Percentiles rank a stretch among this genome's conserved stretches.
These are phyloP conservation scores for Amblyteles armatorius DNA, from an alignment of 2,888 invertebrate species.

Conservation along the genomic window DNA sequence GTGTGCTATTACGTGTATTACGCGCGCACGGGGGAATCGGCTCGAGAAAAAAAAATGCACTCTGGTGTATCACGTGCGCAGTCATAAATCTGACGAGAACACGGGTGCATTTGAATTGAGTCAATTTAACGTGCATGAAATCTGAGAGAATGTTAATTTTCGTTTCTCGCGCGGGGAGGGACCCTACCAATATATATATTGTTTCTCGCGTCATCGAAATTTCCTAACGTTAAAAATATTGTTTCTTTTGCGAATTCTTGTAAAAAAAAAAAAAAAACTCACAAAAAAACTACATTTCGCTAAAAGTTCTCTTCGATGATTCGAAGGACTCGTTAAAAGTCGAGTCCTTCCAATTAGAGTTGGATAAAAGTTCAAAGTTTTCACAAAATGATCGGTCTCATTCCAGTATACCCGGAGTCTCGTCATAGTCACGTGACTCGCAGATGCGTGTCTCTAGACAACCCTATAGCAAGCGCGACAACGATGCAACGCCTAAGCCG, in stretches of 20 bases:
- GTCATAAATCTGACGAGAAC: conserved; percentile 42
- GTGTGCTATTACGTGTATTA: conserved; percentile 17
- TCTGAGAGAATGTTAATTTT: conserved; percentile 9
- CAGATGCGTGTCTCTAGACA: no score
- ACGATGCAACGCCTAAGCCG: no score
- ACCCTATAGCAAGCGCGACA: no score
- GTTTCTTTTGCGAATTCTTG: not conserved
- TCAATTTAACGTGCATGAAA: conserved; percentile 31
- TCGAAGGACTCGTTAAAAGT: no score
- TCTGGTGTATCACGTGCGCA: conserved; percentile 38
- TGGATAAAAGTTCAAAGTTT: no score
- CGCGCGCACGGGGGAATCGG: not conserved
- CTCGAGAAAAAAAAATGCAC: conserved; percentile 14
- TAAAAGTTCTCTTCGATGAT: not conserved
- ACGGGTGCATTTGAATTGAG: conserved; percentile 45
- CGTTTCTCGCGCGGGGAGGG: not conserved
- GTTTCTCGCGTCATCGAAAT: not conserved
- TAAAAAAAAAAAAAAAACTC: no score
- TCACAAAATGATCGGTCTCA: no score
- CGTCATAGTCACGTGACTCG: no score
- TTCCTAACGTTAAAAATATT: not conserved
- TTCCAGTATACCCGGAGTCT: no score
- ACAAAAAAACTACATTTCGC: not conserved
- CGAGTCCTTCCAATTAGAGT: no score
- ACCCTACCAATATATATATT: not conserved